phyloP scores from a whole-genome alignment of 2,888 invertebrate species.

The Steinernema carpocapsae region DNA sequence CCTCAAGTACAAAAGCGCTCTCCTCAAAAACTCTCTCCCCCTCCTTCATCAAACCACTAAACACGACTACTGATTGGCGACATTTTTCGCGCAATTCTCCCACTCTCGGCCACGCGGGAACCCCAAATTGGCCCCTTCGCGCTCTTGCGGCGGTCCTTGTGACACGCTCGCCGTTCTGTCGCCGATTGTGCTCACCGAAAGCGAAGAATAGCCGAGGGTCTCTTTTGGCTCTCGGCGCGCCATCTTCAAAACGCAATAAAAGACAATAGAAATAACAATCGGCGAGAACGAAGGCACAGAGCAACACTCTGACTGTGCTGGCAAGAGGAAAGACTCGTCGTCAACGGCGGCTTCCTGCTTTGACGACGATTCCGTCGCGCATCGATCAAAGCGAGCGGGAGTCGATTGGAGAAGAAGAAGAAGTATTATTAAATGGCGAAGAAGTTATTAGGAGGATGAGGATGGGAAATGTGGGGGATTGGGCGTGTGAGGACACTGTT shows the following conservation, averaged over 20 bases:
- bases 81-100: slow-evolving; percentile 15
- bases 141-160: not conserved
- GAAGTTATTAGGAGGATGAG: not conserved
- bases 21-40: not conserved
- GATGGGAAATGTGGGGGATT: too few species aligned
- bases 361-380: not conserved
- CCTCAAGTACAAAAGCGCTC: not conserved
- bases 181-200: slow-evolving; percentile 20
- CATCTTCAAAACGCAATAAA: slow-evolving; percentile 34
- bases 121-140: slow-evolving; percentile 30
- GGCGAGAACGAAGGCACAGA: not conserved
- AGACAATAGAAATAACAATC: slow-evolving; percentile 21
- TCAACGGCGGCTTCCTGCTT: slow-evolving; percentile 21
- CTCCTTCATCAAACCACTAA: too few species aligned
- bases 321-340: too few species aligned
- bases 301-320: too few species aligned
- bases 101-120: not conserved
- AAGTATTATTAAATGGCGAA: not conserved
- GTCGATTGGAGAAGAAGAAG: not conserved
- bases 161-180: slow-evolving; percentile 10
- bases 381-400: not conserved
- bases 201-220: slow-evolving; percentile 26
- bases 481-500: too few species aligned
- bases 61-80: slow-evolving; percentile 17
- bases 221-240: slow-evolving; percentile 8